phyloP scores from a whole-genome alignment of 1,140 invertebrate genomes.

The Metopolophium dirhodum region DNA sequence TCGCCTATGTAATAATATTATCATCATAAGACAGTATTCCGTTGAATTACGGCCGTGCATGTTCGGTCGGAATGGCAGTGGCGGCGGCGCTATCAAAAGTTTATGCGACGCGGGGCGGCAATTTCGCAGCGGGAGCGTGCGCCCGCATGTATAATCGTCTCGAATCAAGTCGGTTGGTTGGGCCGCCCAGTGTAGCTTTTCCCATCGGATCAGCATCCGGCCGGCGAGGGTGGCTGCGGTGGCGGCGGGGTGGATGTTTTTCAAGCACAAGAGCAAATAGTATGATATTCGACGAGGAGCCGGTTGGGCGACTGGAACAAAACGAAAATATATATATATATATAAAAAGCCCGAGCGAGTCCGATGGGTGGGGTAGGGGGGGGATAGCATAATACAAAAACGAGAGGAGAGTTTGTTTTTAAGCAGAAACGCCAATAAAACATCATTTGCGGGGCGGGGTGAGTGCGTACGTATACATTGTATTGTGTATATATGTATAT shows the following conservation, averaged over 20 bases:
- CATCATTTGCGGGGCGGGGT: conserved; percentile 26
- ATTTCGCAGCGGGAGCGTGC: background rate
- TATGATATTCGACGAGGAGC: background rate
- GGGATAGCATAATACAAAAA: background rate
- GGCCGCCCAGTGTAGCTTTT: conserved; percentile 18
- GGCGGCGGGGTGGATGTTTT: conserved; percentile 27
- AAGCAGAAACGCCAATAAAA: conserved; percentile 55
- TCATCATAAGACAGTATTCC: background rate
- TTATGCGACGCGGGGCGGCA: background rate
- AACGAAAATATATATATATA: conserved; percentile 7
- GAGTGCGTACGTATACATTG: background rate
- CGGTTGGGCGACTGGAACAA: background rate
- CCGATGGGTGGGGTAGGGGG: background rate
- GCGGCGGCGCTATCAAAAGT: background rate
- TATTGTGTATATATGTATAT: background rate
- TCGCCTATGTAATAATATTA: no score
- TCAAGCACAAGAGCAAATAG: conserved; percentile 45
- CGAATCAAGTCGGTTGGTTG: background rate
- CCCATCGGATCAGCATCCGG: background rate
- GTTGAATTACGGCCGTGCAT: background rate
- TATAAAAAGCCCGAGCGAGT: background rate
- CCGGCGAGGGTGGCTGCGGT: background rate
- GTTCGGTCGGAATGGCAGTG: background rate
- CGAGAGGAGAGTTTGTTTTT: conserved; percentile 37
- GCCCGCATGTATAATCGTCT: conserved; percentile 24